phyloP scores from a whole-genome alignment of 2,888 invertebrate species.

The Rhingia campestris region DNA sequence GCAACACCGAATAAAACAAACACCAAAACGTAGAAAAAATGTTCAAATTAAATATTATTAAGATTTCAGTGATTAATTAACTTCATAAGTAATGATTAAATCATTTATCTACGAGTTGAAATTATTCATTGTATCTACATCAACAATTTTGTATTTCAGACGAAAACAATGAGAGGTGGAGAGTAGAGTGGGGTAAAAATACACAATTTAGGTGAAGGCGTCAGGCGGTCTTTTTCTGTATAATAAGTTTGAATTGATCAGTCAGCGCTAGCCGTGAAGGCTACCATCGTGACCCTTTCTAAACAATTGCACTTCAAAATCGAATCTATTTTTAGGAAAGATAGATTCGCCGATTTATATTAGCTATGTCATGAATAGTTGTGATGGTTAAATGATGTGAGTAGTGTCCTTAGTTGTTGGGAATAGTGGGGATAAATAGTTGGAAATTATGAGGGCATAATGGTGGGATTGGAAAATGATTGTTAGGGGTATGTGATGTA shows the following conservation, averaged over 20 bases:
- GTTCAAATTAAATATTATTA: constrained; percentile 44
- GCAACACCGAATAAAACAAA: background rate
- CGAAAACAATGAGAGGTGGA: background rate
- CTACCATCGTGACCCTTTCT: constrained; percentile 39
- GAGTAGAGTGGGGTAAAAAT: background rate
- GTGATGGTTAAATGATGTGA: background rate
- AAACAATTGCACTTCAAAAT: constrained; percentile 4
- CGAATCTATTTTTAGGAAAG: background rate
- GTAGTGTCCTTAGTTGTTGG: background rate
- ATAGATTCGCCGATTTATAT: background rate
- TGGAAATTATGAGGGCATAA: too few species aligned
- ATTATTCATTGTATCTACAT: constrained; percentile 41
- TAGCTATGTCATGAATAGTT: background rate
- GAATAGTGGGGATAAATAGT: background rate
- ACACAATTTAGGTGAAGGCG: constrained; percentile 53
- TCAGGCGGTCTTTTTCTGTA: constrained; percentile 10
- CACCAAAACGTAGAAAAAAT: background rate
- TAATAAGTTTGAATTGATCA: constrained; percentile 42
- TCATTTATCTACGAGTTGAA: constrained; percentile 51
- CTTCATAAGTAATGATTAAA: constrained; percentile 53
- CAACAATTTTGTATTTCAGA: constrained; percentile 6
- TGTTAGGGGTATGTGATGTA: too few species aligned
- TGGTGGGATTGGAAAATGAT: too few species aligned
- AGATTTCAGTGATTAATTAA: constrained; percentile 61
- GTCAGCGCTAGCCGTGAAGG: constrained; percentile 30